These are phyloP conservation scores for Chaetoderma sp. DNA, from an alignment of 2,888 invertebrate species.

Conservation along the genomic window DNA sequence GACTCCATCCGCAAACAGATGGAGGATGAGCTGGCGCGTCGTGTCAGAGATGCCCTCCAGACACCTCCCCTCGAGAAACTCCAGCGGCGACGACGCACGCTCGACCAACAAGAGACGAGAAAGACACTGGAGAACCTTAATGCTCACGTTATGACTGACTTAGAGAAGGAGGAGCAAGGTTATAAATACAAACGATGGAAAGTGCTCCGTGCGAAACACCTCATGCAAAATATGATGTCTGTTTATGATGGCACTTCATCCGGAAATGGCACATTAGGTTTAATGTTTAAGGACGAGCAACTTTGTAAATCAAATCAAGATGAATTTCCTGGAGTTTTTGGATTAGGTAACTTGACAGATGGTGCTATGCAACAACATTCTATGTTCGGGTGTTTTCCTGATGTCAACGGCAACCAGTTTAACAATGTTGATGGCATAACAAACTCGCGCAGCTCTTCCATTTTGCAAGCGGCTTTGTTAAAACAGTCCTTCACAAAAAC, in stretches of 20 bases:
- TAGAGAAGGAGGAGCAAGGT: slow-evolving; percentile 51
- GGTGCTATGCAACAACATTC: slow-evolving; percentile 47
- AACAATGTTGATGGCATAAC: too few species aligned
- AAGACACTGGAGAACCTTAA: slow-evolving; percentile 49
- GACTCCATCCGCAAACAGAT: slow-evolving; percentile 59
- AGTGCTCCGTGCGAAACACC: slow-evolving; percentile 48
- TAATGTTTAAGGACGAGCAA: slow-evolving; percentile 49
- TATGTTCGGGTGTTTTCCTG: slow-evolving; percentile 8
- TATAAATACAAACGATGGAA: slow-evolving; percentile 50
- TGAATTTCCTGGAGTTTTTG: slow-evolving; percentile 54
- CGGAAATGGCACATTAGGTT: slow-evolving; percentile 33
- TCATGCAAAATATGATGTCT: slow-evolving; percentile 38
- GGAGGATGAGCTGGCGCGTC: slow-evolving; percentile 62
- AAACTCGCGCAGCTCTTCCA: neutral
- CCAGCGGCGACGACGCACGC: slow-evolving; percentile 14
- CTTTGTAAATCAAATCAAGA: slow-evolving; percentile 57
- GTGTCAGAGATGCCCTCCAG: slow-evolving; percentile 64
- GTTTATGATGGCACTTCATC: neutral
- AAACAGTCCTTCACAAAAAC: slow-evolving; percentile 58
- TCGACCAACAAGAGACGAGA: slow-evolving; percentile 26
- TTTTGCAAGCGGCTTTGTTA: neutral
- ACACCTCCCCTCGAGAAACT: slow-evolving; percentile 61
- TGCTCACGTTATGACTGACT: slow-evolving; percentile 51
- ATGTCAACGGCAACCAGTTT: too few species aligned
- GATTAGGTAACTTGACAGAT: slow-evolving; percentile 49